These are phyloP conservation scores for Zaprionus inermis DNA, from an alignment of 1,140 invertebrate species.

Conservation along the genomic window DNA sequence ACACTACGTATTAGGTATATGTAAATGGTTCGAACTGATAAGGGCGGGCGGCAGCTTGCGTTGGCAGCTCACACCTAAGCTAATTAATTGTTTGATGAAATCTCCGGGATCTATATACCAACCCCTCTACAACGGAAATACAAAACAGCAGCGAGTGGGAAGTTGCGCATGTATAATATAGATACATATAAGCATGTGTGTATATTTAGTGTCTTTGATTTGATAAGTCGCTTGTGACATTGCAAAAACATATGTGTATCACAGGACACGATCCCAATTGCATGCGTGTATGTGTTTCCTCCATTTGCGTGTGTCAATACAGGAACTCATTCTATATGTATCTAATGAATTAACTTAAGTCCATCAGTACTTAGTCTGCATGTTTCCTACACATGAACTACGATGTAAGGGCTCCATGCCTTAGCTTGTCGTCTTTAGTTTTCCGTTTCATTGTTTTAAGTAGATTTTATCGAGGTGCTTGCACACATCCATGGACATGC, in stretches of 20 bases:
- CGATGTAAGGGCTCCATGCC: no score
- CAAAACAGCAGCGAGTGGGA: background rate
- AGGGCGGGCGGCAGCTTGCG: background rate
- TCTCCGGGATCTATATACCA: background rate
- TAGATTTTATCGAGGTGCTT: background rate
- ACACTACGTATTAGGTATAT: background rate
- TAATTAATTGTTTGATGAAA: slow-evolving; percentile 8
- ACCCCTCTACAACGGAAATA: background rate
- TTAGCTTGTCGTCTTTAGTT: no score
- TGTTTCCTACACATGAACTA: no score
- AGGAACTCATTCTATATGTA: slow-evolving; percentile 1
- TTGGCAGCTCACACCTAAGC: slow-evolving; percentile 3
- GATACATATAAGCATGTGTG: background rate
- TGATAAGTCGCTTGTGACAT: slow-evolving; percentile 32
- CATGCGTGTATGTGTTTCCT: no score
- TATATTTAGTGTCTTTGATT: slow-evolving; percentile 8
- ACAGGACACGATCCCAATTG: slow-evolving; percentile 29
- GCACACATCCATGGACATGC: background rate
- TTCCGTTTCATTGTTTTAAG: background rate
- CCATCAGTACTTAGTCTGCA: background rate
- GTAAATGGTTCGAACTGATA: slow-evolving; percentile 13
- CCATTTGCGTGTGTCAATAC: background rate
- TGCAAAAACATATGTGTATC: slow-evolving; percentile 28
- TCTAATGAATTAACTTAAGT: background rate
- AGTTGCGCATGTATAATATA: slow-evolving; percentile 4